phyloP scores from a whole-genome alignment of 2,888 invertebrate species.

The Tanytarsus gracilentus region DNA sequence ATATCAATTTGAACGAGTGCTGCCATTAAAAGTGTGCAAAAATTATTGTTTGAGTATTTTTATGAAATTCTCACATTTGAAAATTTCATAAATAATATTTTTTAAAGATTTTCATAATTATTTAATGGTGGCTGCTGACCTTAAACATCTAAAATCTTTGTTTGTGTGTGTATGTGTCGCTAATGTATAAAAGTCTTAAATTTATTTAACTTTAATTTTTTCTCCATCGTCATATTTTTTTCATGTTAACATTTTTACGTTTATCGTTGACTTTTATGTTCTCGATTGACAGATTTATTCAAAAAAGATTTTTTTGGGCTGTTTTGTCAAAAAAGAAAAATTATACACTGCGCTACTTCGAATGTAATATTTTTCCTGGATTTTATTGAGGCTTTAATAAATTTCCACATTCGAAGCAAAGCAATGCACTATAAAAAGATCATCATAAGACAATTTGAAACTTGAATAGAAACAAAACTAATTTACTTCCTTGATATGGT shows the following conservation, averaged over 20 bases:
- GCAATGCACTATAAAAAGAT: too few relatives aligned
- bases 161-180: conserved; percentile 1
- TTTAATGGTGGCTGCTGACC: neutral
- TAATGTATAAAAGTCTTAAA: conserved; percentile 25
- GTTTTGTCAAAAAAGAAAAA: too few relatives aligned
- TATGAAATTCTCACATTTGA: neutral
- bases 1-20: conserved; percentile 22
- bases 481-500: conserved; percentile 10
- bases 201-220: neutral
- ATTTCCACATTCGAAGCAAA: too few relatives aligned
- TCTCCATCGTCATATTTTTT: neutral
- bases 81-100: conserved; percentile 14
- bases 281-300: too few relatives aligned
- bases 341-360: too few relatives aligned
- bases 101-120: neutral
- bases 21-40: conserved; percentile 25
- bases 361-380: too few relatives aligned
- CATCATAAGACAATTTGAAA: conserved; percentile 18
- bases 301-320: too few relatives aligned
- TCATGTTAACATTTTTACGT: neutral
- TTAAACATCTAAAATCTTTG: conserved; percentile 21
- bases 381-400: too few relatives aligned
- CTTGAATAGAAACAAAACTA: conserved; percentile 25
- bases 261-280: conserved; percentile 1
- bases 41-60: conserved; percentile 18